These are phyloP conservation scores for Eriocheir sinensis DNA, from an alignment of 1,140 invertebrate species.

Conservation along the genomic window DNA sequence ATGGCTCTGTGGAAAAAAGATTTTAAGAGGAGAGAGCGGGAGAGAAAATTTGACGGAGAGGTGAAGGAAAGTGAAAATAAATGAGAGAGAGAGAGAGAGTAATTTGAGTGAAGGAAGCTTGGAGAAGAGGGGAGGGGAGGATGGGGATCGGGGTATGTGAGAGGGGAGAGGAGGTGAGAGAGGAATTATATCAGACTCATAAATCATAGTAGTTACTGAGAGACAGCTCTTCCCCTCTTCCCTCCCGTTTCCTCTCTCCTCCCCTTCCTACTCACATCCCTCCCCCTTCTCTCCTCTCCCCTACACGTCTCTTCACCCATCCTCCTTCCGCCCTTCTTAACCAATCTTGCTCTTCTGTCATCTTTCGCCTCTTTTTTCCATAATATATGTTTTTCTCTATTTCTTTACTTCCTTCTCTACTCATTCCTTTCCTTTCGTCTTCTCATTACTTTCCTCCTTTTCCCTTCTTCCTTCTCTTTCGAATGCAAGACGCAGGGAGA, in stretches of 20 bases:
- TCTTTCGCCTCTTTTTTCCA: not conserved
- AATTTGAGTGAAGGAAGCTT: too few relatives aligned
- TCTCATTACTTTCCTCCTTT: too few relatives aligned
- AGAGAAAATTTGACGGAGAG: not conserved
- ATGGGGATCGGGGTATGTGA: too few relatives aligned
- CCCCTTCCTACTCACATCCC: not conserved
- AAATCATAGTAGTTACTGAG: slow-evolving; percentile 2
- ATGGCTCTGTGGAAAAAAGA: too few relatives aligned
- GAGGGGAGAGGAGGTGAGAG: not conserved
- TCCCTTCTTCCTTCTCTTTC: too few relatives aligned
- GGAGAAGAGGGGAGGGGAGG: not conserved
- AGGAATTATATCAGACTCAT: not conserved
- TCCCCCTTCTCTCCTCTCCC: not conserved
- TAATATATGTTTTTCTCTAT: not conserved
- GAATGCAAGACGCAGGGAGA: too few relatives aligned
- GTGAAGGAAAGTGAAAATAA: not conserved
- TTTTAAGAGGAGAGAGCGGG: not conserved
- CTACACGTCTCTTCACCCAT: not conserved
- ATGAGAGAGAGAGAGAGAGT: not conserved
- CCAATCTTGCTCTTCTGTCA: not conserved
- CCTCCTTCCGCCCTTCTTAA: not conserved
- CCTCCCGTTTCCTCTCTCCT: not conserved
- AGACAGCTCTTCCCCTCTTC: not conserved
- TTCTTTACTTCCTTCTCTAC: too few relatives aligned
- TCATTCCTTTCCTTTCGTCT: too few relatives aligned